Percentiles rank a stretch among this genome's conserved stretches.
These are phyloP conservation scores for Tetramorium alpestre DNA, from an alignment of 1,140 invertebrate genomes.

Conservation along the genomic window DNA sequence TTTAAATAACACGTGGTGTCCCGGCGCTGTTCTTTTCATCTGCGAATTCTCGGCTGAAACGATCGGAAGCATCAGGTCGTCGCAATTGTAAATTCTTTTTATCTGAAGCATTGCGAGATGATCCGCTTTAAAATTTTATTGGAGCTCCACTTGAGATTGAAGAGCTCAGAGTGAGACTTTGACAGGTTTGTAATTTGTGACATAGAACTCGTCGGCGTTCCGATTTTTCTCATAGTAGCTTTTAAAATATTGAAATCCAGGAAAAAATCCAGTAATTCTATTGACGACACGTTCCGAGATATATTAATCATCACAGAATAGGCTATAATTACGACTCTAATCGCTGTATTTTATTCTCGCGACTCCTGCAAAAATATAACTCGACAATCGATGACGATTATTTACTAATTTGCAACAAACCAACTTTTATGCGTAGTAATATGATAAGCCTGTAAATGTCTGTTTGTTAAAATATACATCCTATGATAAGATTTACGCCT, in stretches of 20 bases:
- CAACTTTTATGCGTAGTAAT: constrained; percentile 7
- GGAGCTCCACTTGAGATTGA: neutral
- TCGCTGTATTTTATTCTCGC: constrained; percentile 4
- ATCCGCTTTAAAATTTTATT: neutral
- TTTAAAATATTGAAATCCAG: neutral
- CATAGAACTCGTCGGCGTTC: neutral
- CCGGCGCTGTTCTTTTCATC: neutral
- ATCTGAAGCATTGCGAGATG: neutral
- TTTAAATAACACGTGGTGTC: constrained; percentile 41
- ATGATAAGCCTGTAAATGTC: neutral
- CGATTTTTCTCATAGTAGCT: neutral
- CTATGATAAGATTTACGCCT: neutral
- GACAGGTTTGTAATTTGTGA: neutral
- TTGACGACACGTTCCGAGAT: neutral
- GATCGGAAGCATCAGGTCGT: neutral
- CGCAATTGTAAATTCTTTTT: neutral
- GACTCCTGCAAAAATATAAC: neutral
- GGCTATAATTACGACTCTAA: constrained; percentile 7
- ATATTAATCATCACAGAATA: neutral
- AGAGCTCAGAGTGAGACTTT: neutral
- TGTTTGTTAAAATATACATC: neutral
- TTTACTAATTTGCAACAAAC: neutral
- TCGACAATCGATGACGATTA: constrained; percentile 17
- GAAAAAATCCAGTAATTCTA: neutral
- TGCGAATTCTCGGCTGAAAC: neutral